Conservation (phyloP, 2,888 invertebrate genomes). For the Campaea margaritaria region DNA sequence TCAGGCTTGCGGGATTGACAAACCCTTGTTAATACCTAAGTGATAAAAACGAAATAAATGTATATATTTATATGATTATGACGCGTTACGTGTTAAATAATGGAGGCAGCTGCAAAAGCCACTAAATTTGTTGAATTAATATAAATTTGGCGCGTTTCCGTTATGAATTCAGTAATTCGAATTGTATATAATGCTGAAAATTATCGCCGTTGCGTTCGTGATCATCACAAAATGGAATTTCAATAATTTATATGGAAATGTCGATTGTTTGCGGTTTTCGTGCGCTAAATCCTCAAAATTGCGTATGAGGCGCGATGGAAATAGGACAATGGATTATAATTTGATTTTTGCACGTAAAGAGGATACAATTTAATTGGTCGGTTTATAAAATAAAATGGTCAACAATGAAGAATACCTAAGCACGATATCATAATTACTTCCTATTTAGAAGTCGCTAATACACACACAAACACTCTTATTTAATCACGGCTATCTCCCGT, state of each 20-base stretch:
- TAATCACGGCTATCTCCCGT: too few species aligned
- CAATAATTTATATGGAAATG: constrained; percentile 41
- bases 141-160: background rate
- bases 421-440: too few species aligned
- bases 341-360: background rate
- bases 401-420: too few species aligned
- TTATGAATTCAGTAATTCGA: background rate
- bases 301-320: background rate
- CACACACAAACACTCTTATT: too few species aligned
- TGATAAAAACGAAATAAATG: too few species aligned
- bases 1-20: too few species aligned
- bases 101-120: background rate
- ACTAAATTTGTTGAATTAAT: background rate
- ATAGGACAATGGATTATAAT: constrained; percentile 4
- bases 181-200: constrained; percentile 21
- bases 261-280: constrained; percentile 35
- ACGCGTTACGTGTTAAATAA: too few species aligned
- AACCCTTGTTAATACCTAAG: too few species aligned
- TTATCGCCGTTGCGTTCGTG: constrained; percentile 19
- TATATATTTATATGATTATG: too few species aligned
- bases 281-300: constrained; percentile 19
- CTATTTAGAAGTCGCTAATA: too few species aligned
- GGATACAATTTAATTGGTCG: background rate
- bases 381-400: too few species aligned
- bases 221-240: constrained; percentile 35